These are phyloP conservation scores for Grammomys surdaster DNA, from an alignment of 2,113 vertebrate species.

Conservation along the genomic window DNA sequence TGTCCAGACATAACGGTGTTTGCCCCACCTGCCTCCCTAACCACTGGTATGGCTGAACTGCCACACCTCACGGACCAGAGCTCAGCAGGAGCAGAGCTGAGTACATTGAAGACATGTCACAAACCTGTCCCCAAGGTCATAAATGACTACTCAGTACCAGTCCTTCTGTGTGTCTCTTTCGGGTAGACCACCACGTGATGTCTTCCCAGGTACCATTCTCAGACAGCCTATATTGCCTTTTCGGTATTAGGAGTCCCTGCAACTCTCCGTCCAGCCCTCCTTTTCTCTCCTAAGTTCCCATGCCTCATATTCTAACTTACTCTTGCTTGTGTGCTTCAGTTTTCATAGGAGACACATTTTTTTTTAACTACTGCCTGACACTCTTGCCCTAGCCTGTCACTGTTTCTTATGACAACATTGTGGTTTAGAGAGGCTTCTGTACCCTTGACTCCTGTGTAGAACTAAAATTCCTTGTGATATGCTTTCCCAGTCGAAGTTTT, in stretches of 20 bases:
- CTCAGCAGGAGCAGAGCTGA: not conserved
- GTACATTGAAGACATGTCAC: not conserved
- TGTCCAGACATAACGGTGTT: not conserved
- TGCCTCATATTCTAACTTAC: not conserved
- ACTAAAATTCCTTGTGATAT: not conserved
- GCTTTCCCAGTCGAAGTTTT: slow-evolving; percentile 2
- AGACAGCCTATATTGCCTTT: not conserved
- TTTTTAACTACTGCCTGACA: not conserved
- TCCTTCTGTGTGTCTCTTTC: not conserved
- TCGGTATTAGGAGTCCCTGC: not conserved
- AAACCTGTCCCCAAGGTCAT: not conserved
- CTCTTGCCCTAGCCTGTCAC: not conserved
- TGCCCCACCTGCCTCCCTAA: no score
- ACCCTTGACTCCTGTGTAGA: not conserved
- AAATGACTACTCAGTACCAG: not conserved
- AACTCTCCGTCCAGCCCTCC: not conserved
- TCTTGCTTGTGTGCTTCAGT: not conserved
- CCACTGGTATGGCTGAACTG: not conserved
- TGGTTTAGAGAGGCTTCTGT: not conserved
- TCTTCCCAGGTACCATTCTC: not conserved
- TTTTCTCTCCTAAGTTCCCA: not conserved
- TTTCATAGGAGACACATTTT: not conserved
- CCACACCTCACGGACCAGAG: rapidly evolving
- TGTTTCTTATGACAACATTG: not conserved
- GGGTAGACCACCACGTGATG: not conserved